phyloP scores from a whole-genome alignment of 2,888 invertebrate species.

The Amaurobius ferox region DNA sequence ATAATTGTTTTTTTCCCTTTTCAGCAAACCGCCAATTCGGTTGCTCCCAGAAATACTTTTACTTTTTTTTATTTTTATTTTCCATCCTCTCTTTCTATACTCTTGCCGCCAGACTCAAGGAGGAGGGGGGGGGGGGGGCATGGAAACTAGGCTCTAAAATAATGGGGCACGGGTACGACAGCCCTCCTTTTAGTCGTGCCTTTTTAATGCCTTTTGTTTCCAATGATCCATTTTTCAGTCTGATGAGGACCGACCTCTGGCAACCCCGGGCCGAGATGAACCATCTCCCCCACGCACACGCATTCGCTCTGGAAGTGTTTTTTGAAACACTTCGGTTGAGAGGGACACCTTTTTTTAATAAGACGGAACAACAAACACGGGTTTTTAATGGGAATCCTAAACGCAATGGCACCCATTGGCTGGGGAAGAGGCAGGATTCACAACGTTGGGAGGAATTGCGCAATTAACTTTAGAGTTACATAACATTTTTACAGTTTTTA shows the following conservation, averaged over 20 bases:
- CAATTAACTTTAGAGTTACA: too few relatives aligned
- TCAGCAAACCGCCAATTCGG: constrained; percentile 10
- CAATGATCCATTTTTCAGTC: not conserved
- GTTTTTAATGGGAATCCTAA: too few relatives aligned
- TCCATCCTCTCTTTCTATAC: not conserved
- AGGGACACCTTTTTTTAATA: not conserved
- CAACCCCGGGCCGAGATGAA: not conserved
- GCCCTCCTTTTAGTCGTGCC: not conserved
- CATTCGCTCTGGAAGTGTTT: not conserved
- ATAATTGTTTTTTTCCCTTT: constrained; percentile 15
- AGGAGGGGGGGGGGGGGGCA: too few relatives aligned
- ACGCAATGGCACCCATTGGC: too few relatives aligned
- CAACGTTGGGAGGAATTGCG: too few relatives aligned
- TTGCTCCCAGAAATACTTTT: constrained; percentile 12
- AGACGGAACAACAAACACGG: too few relatives aligned
- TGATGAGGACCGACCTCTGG: not conserved
- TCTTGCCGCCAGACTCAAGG: not conserved
- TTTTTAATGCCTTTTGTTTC: constrained; percentile 14
- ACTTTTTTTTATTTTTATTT: not conserved
- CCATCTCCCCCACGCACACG: not conserved
- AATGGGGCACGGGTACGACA: not conserved
- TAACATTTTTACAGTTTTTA: too few relatives aligned
- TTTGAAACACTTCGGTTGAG: not conserved
- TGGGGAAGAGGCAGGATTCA: too few relatives aligned
- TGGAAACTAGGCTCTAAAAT: not conserved